Base-by-base conservation (phyloP, 2,888 invertebrate genomes). In the Sthenelais limicola region DNA sequence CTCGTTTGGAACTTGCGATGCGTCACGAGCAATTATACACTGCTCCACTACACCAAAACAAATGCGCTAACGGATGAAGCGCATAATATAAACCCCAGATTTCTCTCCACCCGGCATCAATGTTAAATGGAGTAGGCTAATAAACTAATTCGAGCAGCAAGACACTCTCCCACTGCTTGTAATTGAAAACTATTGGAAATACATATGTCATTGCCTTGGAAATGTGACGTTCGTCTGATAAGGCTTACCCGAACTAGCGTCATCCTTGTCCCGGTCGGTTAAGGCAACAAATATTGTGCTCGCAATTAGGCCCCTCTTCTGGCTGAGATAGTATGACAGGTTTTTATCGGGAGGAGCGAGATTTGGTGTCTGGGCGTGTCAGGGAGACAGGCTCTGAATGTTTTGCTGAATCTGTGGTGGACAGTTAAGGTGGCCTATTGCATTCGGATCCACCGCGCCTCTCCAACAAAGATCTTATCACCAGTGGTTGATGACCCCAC, bases 161-260 rank as follows among this genome's bases (percentile, higher is more conserved):
- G 5, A 26, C n/a, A 7, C 9, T 30, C 68, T 28, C 33, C 51
- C 12, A 4, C 4, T 52, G 32, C n/a, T 33, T 51, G 70, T 70
- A 70, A 70, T 70, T 56, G 70, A 70, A 68, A 70, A 70, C 70
- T 70, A 70, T 54, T 70, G 70, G 43, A 70, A 54, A 54, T 70
- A 56, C 70, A 54, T 70, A 70, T 56, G 70, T 70, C 70, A 70
- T 26, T 0, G 33, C 5, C 32, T 15, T 2, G 24, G 35, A 18
- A 24, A 38, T 12, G 28, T 56, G 70, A 54, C 54, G 30, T n/a
- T 15, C 28, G 47, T 5, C 47, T n/a, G 67, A 67, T 67, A 67
- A 67, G 67, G 67, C 48, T 24, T 38, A n/a, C n/a, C n/a, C n/a
- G n/a, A n/a, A n/a, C n/a, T n/a, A n/a, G n/a, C n/a, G n/a, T 51